phyloP scores from a whole-genome alignment of 2,797 vertebrate genomes.

The Takifugu ocellatus region DNA sequence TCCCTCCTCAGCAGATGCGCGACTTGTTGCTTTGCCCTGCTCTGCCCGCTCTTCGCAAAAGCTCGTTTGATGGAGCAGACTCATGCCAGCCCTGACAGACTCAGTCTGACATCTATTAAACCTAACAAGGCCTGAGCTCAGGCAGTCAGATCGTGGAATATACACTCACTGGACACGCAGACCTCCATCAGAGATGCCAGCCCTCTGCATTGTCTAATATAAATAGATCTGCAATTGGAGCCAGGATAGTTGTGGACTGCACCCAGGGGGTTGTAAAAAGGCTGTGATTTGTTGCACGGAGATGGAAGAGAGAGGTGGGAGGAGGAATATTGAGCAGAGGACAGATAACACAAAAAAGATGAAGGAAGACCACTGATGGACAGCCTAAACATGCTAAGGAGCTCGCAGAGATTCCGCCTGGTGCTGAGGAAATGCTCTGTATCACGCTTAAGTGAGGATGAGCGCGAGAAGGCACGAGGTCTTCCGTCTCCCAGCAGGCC shows the following conservation, averaged over 20 bases:
- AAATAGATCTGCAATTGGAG: slow-evolving; percentile 68
- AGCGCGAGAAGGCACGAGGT: slow-evolving; percentile 2
- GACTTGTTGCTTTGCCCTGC: slow-evolving; percentile 49
- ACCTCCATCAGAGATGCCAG: slow-evolving; percentile 55
- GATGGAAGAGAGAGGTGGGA: slow-evolving; percentile 42
- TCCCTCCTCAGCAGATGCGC: slow-evolving; percentile 51
- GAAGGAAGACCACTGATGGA: neutral
- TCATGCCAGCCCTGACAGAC: slow-evolving; percentile 19
- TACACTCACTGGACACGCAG: slow-evolving; percentile 28
- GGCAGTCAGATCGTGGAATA: slow-evolving; percentile 50
- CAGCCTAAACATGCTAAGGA: neutral
- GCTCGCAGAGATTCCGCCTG: slow-evolving; percentile 19
- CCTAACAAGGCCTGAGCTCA: slow-evolving; percentile 49
- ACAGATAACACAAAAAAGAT: slow-evolving; percentile 11
- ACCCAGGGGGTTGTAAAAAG: slow-evolving; percentile 67
- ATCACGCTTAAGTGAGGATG: slow-evolving; percentile 9
- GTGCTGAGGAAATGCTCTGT: slow-evolving; percentile 17
- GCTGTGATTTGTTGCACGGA: slow-evolving; percentile 64
- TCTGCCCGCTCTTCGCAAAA: slow-evolving; percentile 31
- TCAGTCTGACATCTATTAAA: slow-evolving; percentile 55
- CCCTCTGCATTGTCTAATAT: slow-evolving; percentile 61
- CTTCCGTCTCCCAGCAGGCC: slow-evolving; percentile 4
- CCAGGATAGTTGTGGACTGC: slow-evolving; percentile 61
- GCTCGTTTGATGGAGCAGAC: slow-evolving; percentile 23
- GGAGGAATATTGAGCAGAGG: slow-evolving; percentile 17